phyloP scores from a whole-genome alignment of 1,140 invertebrate genomes.

The Drosophila albomicans region DNA sequence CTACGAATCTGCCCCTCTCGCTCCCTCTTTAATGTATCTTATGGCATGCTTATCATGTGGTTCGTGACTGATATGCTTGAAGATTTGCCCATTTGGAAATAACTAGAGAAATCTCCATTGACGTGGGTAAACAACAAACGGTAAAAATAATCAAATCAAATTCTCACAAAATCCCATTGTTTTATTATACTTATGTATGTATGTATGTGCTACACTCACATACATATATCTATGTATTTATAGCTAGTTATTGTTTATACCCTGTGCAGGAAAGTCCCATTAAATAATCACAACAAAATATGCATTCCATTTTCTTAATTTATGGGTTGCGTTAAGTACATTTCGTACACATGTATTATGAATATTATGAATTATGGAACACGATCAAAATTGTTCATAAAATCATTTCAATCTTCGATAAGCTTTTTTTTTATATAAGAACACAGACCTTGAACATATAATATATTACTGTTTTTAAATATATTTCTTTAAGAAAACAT shows the following conservation, averaged over 20 bases:
- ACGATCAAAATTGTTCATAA: no score
- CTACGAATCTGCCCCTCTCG: not conserved
- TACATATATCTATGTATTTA: not conserved
- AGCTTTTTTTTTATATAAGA: no score
- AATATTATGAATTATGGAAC: not conserved
- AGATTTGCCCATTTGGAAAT: slow-evolving; percentile 31
- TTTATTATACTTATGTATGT: slow-evolving; percentile 28
- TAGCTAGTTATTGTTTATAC: slow-evolving; percentile 2
- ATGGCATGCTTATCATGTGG: slow-evolving; percentile 42
- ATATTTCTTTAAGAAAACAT: no score
- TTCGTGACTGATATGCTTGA: slow-evolving; percentile 74
- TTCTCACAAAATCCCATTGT: slow-evolving; percentile 46
- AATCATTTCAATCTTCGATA: no score
- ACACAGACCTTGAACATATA: no score
- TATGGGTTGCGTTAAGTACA: not conserved
- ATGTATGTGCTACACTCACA: slow-evolving; percentile 8
- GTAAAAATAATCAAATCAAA: slow-evolving; percentile 45
- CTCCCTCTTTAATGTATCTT: not conserved
- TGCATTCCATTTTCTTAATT: not conserved
- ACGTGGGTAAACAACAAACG: slow-evolving; percentile 40
- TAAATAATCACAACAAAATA: not conserved
- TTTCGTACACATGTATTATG: not conserved
- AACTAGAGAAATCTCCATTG: slow-evolving; percentile 50
- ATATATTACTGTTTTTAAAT: no score
- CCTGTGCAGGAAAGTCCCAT: slow-evolving; percentile 6